These are phyloP conservation scores for Agrotis ipsilon DNA, from an alignment of 2,888 invertebrate genomes.

Conservation along the genomic window DNA sequence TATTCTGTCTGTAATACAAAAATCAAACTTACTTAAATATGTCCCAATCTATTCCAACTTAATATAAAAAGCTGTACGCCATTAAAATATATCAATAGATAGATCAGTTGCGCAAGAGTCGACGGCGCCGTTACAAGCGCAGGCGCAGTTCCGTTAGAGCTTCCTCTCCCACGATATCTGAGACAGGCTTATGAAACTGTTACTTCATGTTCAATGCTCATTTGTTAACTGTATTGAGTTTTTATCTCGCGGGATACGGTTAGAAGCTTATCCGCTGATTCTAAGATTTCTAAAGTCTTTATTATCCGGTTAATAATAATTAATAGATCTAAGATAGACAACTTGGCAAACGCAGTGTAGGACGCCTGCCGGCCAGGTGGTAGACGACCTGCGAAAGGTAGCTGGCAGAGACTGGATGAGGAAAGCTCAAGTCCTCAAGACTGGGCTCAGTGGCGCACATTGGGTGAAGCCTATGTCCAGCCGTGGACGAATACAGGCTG, in stretches of 20 bases:
- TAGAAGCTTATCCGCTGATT: background rate
- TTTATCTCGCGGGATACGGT: conserved; percentile 15
- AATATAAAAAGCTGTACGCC: conserved; percentile 20
- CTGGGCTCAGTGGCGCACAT: no score
- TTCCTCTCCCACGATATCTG: conserved; percentile 64
- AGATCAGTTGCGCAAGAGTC: conserved; percentile 57
- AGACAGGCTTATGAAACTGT: conserved; percentile 56
- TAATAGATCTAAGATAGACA: background rate
- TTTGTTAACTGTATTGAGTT: conserved; percentile 46
- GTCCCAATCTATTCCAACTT: conserved; percentile 17
- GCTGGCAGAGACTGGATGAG: no score
- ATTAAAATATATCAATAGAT: conserved; percentile 45
- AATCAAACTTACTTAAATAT: background rate
- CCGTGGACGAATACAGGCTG: no score
- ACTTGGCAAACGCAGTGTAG: no score
- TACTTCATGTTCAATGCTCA: conserved; percentile 49
- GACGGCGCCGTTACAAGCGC: conserved; percentile 47
- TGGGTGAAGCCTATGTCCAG: no score
- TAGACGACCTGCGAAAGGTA: no score
- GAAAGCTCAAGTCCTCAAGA: no score
- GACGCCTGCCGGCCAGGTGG: no score
- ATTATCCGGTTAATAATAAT: background rate
- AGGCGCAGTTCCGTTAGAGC: conserved; percentile 60
- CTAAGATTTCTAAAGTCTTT: background rate
- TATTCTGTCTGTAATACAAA: background rate